phyloP scores from a whole-genome alignment of 2,888 invertebrate genomes.

The Endomychus coccineus region DNA sequence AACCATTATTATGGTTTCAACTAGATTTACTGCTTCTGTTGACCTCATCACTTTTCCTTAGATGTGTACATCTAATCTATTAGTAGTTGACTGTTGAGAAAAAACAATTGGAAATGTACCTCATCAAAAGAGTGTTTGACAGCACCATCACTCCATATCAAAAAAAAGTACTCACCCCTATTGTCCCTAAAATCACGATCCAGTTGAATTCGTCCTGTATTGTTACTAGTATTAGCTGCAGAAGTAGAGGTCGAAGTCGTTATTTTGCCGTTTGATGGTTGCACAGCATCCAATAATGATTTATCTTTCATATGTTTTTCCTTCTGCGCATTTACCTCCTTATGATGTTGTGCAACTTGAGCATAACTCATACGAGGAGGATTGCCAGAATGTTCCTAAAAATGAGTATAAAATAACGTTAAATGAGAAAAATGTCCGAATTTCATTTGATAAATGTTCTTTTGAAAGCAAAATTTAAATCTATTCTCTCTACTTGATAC shows the following conservation, averaged over 20 bases:
- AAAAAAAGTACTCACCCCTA: conserved; percentile 22
- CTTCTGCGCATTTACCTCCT: conserved; percentile 42
- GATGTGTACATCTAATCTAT: too few relatives aligned
- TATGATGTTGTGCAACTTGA: conserved; percentile 59
- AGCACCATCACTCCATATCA: too few relatives aligned
- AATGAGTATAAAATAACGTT: neutral
- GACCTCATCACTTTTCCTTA: too few relatives aligned
- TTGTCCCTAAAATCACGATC: conserved; percentile 25
- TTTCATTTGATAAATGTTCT: too few relatives aligned
- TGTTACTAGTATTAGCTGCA: conserved; percentile 17
- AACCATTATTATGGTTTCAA: too few relatives aligned
- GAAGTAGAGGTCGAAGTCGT: conserved; percentile 9
- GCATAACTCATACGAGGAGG: conserved; percentile 54
- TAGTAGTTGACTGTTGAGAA: too few relatives aligned
- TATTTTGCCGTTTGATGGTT: conserved; percentile 19
- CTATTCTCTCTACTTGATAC: too few relatives aligned
- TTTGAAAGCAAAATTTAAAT: too few relatives aligned
- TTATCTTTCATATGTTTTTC: conserved; percentile 34
- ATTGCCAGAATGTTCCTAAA: conserved; percentile 23
- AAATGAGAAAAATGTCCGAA: too few relatives aligned
- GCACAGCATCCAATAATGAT: conserved; percentile 18
- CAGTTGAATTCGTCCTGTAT: conserved; percentile 21
- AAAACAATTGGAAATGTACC: too few relatives aligned
- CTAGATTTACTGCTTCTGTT: too few relatives aligned
- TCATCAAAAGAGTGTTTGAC: too few relatives aligned